Evolutionary conservation across 2,888 invertebrate species (phyloP), one percentile per base, ranked within the genome.

Genomic region (Atrina japonica): DNA sequence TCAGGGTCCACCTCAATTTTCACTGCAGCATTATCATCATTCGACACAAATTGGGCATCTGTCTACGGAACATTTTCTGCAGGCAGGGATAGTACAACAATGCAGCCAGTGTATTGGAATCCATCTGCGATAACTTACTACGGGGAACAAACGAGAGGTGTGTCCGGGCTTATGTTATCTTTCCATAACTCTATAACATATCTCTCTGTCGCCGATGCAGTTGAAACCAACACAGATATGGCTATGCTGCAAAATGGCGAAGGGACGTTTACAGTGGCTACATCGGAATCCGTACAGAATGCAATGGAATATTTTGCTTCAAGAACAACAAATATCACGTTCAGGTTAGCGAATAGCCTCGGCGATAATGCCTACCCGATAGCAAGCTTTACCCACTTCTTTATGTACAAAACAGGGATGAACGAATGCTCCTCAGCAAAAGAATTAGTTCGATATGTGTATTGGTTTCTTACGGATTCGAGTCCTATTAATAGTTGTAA

Each of bases 1-100:
- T 88, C 88, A 3, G 89, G 89, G 7, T 87, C 88, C 1, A 89
- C 89, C 2, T 64, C 72, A 30, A 80, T 83, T 3, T 88, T 89
- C 69, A 88, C 88, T 0, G 63, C 66, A 6, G 86, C 85, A 1
- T 73, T 89, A 18, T 75, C 83, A 35, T 52, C 80, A 7, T 84
- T 83, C 70, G 82, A 83, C 63, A 7, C 21, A 0, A 65, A 76
- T 9, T 89, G 88, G 88, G 70, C 75, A 18, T 18, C 60, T 0
- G 66, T 50, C 1, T 84, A 75, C 25, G 88, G 89, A 0, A 52
- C 53, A 5, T 89, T 89, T 66, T 73, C 82, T 2, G 69, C 59
- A 5, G 86, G 79, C 18, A 43, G 64, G 9, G 58, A 75, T 61
- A 25, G 27, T 1, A 52, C 59, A 1, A 53, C 35, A 2, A 6